Evolutionary conservation across 2,113 vertebrate genomes (phyloP), one percentile per base, ranked within the genome.

Genomic region (Hyperoodon ampullatus): DNA sequence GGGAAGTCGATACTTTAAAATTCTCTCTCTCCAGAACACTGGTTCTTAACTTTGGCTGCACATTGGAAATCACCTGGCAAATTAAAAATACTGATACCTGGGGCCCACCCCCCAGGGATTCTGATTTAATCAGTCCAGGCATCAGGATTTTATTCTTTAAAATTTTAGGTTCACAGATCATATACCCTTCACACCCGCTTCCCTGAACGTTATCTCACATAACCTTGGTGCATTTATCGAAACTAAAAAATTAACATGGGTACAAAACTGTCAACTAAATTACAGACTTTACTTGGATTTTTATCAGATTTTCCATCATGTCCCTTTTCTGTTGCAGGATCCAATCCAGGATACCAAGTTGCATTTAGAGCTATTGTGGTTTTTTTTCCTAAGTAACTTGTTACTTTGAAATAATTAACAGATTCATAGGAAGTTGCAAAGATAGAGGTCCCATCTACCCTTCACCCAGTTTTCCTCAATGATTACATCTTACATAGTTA

Each of bases 211-310:
- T 89, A 65, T 86, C 55, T 65, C 66, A 44, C 15, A 33, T 86
- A 78, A 55, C 66, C 13, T 68, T 30, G 44, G n/a, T 65, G 61
- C 26, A 58, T 60, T 53, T 75, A 75, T 28, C 30, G 82, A 72
- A 96, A 82, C 66, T 90, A 60, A 95, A 96, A 91, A 61, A 42
- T 89, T 71, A 96, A 93, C 26, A 55, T 33, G 58, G 33, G 89
- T 93, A 85, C 66, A 74, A 39, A 83, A 70, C 72, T 71, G 5
- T 72, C 53, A 86, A 93, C 61, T 92, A 14, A 42, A 80, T 66
- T 53, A 77, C 7, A 72, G 88, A 28, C 53, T 81, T 90, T 3
- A 42, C 75, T 86, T 93, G 84, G 58, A 18, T 66, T 35, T 42
- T 90, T 60, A 12, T 39, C 68, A 2, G 15, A 77, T 65, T 72